Percentiles rank a stretch among this genome's conserved stretches.
Conservation (phyloP, 2,888 invertebrate species). For the Phorcus lineatus region DNA sequence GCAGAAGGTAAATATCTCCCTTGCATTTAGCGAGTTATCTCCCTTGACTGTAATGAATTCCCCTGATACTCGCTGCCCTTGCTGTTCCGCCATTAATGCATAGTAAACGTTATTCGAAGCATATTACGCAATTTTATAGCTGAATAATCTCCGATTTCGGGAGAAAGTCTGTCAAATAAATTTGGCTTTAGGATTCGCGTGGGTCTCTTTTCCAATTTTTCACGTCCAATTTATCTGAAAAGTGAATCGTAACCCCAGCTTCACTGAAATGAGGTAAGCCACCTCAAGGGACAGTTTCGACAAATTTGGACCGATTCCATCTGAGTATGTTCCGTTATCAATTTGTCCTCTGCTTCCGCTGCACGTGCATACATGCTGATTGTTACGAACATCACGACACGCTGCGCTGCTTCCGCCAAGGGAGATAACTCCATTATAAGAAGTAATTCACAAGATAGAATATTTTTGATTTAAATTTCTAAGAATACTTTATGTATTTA, state of each 20-base stretch:
- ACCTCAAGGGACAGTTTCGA: neutral
- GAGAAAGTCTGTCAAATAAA: slow-evolving; percentile 1
- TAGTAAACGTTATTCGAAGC: neutral
- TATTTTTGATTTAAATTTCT: too few species aligned
- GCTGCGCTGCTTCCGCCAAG: too few species aligned
- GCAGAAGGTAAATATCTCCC: too few species aligned
- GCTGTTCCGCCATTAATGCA: too few species aligned
- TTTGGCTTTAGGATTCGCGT: neutral
- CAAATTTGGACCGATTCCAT: neutral
- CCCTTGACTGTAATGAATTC: too few species aligned
- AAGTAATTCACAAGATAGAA: too few species aligned
- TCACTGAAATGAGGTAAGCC: neutral
- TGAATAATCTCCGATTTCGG: neutral
- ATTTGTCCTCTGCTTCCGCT: neutral
- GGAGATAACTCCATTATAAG: too few species aligned
- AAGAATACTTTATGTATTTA: too few species aligned
- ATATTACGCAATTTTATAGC: slow-evolving; percentile 13
- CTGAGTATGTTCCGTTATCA: neutral
- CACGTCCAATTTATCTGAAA: neutral
- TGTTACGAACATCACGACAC: too few species aligned
- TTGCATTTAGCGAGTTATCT: too few species aligned
- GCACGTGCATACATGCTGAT: too few species aligned
- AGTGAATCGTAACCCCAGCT: neutral
- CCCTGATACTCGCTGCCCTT: too few species aligned
- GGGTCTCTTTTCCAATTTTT: neutral